These are phyloP conservation scores for Orchesella cincta DNA, from an alignment of 1,140 invertebrate genomes.

Conservation along the genomic window DNA sequence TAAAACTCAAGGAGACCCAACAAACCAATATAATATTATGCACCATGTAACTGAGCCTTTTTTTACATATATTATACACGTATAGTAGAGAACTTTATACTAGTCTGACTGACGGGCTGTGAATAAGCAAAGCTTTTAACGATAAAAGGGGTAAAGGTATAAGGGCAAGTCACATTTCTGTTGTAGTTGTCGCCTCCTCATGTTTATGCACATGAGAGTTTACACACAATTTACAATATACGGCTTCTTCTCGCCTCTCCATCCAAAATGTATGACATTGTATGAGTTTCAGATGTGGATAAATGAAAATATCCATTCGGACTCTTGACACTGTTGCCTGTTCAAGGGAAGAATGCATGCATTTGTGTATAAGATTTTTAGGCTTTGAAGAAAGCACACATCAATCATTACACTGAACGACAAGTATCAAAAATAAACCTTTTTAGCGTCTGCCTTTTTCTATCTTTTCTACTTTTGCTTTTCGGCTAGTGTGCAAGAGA, in stretches of 20 bases:
- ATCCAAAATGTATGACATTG: not conserved
- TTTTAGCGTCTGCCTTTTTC: not conserved
- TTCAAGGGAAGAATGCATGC: not conserved
- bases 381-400: slow-evolving; percentile 45
- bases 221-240: too few relatives aligned
- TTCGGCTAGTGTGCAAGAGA: not conserved
- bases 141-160: slow-evolving; percentile 1
- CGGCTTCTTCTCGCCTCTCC: not conserved
- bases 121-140: not conserved
- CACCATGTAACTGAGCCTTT: too few relatives aligned
- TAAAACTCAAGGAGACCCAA: not conserved
- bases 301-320: not conserved
- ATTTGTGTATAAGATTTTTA: not conserved
- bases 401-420: slow-evolving; percentile 45
- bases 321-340: slow-evolving; percentile 4
- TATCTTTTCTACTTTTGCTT: not conserved
- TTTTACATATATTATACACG: not conserved
- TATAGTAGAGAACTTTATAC: not conserved
- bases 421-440: slow-evolving; percentile 24
- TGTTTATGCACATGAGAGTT: not conserved
- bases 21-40: not conserved
- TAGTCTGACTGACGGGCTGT: not conserved
- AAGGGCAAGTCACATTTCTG: not conserved
- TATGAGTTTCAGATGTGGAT: too few relatives aligned
- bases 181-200: not conserved